phyloP scores from a whole-genome alignment of 1,140 invertebrate genomes.

The Anastrepha obliqua region DNA sequence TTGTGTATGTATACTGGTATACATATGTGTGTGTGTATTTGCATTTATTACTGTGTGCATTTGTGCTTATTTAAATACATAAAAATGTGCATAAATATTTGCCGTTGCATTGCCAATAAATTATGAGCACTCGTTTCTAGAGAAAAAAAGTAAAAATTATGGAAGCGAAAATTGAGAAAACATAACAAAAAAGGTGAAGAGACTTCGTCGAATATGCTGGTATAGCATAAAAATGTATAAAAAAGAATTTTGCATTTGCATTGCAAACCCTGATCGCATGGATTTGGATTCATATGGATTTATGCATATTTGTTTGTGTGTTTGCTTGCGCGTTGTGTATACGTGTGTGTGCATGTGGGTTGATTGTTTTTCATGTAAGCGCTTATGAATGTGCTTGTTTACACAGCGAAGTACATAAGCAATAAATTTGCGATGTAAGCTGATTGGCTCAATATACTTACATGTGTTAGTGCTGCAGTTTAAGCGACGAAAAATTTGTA shows the following conservation, averaged over 20 bases:
- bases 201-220: neutral
- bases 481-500: neutral
- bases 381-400: slow-evolving; percentile 32
- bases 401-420: slow-evolving; percentile 23
- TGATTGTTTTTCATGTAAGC: slow-evolving; percentile 21
- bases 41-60: slow-evolving; percentile 18
- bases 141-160: slow-evolving; percentile 9
- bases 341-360: neutral
- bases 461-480: slow-evolving; percentile 4
- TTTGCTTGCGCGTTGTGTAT: neutral
- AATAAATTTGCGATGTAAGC: slow-evolving; percentile 20
- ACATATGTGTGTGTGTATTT: neutral
- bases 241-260: slow-evolving; percentile 15
- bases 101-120: slow-evolving; percentile 36
- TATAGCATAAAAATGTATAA: neutral
- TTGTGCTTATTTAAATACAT: slow-evolving; percentile 37
- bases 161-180: neutral
- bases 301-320: no score
- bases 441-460: slow-evolving; percentile 1
- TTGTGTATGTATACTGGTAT: no score
- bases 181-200: neutral
- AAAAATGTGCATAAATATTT: slow-evolving; percentile 41
- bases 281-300: neutral
- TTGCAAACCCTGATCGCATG: neutral
- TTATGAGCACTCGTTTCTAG: neutral